Base-by-base conservation (phyloP, 1,140 invertebrate genomes). In the Aphaenogaster floridana region DNA sequence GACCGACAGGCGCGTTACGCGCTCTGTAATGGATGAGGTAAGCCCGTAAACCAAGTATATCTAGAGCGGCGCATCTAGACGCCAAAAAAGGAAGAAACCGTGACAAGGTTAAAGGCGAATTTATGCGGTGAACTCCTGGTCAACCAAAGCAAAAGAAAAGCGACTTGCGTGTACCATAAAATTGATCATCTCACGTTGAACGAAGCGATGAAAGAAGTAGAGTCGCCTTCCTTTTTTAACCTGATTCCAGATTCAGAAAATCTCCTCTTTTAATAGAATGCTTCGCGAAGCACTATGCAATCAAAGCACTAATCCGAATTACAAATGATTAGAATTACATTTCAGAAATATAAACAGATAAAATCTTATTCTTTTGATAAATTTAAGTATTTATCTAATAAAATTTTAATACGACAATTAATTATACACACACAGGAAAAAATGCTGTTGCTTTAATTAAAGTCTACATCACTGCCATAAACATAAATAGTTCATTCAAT, bases 11-110 rank as follows among this genome's bases (percentile, higher is more conserved):
- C 48, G 28, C 28, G 28, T 28, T 77, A 52, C 17, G 42, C 21
- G 21, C 15, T 69, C 34, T 42, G 63, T 81, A 71, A 81, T 81
- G 78, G 64, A 81, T 81, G 64, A 69, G 50, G 13, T 54, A 69
- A 80, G 78, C 28, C 78, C 9, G 39, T 42, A n/a, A 72, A 72
- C 15, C 48, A 45, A 34, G 28, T 36, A 8, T 69, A 34, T 28
- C 28, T 28, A 68, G 11, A 28, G 21, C 48, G 34, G 64, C 36
- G 64, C 11, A 57, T 54, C 50, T 28, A 45, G n/a, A 39, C 34
- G 48, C 3, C 3, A 11, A 52, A 81, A 34, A 42, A 28, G 4
- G 0, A 42, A 1, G 9, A 21, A 39, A 59, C 0, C 8, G 36
- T 34, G n/a, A 68, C 50, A 39, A 21, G 36, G 54, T 77, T 77